Conservation (phyloP, 2,888 invertebrate species). For the Mermis nigrescens region DNA sequence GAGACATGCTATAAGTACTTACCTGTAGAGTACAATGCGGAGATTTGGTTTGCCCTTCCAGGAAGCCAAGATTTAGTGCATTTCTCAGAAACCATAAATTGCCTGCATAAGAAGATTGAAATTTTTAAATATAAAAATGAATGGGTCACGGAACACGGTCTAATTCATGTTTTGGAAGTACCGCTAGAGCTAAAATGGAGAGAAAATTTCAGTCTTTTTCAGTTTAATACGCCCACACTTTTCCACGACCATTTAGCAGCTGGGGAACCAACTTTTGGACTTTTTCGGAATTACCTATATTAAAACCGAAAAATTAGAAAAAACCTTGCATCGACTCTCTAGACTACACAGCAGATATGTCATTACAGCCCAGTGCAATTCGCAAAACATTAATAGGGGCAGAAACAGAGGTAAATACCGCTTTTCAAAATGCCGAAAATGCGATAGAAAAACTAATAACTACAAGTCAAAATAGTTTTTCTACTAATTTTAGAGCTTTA, state of each 20-base stretch:
- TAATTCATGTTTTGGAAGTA: not conserved
- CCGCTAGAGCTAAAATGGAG: not conserved
- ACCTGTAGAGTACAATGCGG: not conserved
- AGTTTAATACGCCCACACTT: not conserved
- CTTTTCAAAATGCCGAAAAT: not conserved
- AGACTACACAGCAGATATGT: not conserved
- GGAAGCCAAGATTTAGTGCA: not conserved
- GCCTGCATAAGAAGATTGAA: not conserved
- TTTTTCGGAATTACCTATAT: not conserved
- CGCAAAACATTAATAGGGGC: not conserved
- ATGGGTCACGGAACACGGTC: not conserved
- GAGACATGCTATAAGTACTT: constrained; percentile 1
- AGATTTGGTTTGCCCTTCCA: not conserved
- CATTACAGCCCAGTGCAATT: not conserved
- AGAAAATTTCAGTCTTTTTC: not conserved
- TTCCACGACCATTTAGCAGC: not conserved
- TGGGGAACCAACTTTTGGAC: not conserved
- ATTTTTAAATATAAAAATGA: not conserved
- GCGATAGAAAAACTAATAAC: not conserved
- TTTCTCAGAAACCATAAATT: not conserved
- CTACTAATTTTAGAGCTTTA: not conserved
- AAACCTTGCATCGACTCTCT: not conserved
- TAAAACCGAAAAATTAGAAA: not conserved
- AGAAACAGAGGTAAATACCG: not conserved
- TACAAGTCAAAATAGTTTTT: not conserved